Evolutionary conservation across 2,113 vertebrate genomes (phyloP).

Genomic region (Empidonax traillii): DNA sequence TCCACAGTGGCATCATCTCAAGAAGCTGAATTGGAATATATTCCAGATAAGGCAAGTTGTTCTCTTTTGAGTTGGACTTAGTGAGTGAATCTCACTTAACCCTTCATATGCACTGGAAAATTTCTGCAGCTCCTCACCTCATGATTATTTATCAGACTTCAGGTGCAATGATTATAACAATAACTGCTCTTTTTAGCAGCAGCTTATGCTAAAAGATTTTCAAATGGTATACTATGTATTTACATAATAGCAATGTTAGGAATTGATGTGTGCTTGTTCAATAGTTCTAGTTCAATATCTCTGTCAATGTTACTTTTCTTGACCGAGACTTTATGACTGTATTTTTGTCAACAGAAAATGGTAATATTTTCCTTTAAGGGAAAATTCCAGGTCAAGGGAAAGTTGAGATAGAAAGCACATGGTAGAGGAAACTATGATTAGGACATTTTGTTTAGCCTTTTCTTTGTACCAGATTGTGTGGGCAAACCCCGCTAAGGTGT

Average conservation of each 20-base stretch:
- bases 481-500: background rate
- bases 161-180: background rate
- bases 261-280: conserved; percentile 8
- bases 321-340: background rate
- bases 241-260: conserved; percentile 13
- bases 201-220: conserved; percentile 28
- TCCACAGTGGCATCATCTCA: background rate
- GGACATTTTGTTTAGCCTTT: background rate
- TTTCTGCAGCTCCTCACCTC: background rate
- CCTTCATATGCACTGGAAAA: background rate
- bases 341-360: conserved; percentile 8
- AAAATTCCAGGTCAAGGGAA: conserved; percentile 30
- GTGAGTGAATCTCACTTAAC: conserved; percentile 18
- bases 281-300: conserved; percentile 23
- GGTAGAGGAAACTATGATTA: background rate
- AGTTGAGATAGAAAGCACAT: background rate
- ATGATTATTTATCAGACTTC: conserved; percentile 33
- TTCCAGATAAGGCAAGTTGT: background rate
- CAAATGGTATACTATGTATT: background rate
- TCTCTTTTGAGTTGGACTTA: background rate
- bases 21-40: background rate
- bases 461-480: background rate
- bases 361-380: background rate
- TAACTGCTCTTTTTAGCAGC: background rate
- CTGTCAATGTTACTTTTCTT: background rate